Conservation (phyloP, 2,797 vertebrate species). For the Anabas testudineus region DNA sequence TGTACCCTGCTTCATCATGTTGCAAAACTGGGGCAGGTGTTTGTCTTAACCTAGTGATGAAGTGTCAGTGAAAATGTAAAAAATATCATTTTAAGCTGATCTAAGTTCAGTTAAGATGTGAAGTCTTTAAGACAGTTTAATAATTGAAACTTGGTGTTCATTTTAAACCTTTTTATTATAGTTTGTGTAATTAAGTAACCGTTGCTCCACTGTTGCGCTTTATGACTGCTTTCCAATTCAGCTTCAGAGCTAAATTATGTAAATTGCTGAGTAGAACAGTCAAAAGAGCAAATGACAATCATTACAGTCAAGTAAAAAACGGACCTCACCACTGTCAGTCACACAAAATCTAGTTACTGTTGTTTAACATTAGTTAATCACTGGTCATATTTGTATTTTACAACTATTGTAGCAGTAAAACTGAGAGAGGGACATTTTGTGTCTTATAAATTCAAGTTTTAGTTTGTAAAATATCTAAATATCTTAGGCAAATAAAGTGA, state of each 20-base stretch:
- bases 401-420: not conserved
- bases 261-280: not conserved
- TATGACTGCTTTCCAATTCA: not conserved
- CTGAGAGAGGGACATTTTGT: not conserved
- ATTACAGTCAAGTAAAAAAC: no score
- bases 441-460: not conserved
- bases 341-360: not conserved
- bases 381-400: no score
- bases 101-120: not conserved
- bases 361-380: not conserved
- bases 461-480: not conserved
- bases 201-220: not conserved
- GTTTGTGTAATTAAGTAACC: slow-evolving; percentile 25
- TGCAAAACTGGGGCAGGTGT: not conserved
- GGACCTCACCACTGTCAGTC: not conserved
- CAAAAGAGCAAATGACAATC: no score
- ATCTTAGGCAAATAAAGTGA: not conserved
- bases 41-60: not conserved
- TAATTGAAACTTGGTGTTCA: slow-evolving; percentile 3
- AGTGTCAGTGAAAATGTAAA: not conserved
- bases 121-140: not conserved
- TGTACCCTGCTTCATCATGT: not conserved
- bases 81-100: not conserved
- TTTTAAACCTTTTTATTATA: not conserved
- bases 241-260: not conserved